Evolutionary conservation across 1,140 invertebrate species (phyloP), one percentile per base, ranked within the genome.

Genomic region (Adoxophyes honmai): DNA sequence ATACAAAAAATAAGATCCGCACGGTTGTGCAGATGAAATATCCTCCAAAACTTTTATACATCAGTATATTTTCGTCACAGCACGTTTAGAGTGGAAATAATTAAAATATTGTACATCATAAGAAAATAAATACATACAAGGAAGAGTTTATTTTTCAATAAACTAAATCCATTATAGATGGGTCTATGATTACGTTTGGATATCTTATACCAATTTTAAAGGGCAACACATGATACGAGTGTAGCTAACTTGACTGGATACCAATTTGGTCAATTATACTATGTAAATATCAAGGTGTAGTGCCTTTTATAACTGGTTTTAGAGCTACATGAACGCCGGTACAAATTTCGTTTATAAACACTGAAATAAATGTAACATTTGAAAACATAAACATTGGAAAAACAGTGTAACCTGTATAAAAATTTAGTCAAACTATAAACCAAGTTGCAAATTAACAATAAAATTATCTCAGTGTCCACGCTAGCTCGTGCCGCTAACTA

Each of bases 401-500:
- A n/a, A n/a, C n/a, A n/a, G n/a, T n/a, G n/a, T n/a, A n/a, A n/a
- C n/a, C n/a, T n/a, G n/a, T n/a, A n/a, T n/a, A n/a, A n/a, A n/a
- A n/a, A n/a, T n/a, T n/a, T n/a, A n/a, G n/a, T n/a, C n/a, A n/a
- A n/a, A n/a, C n/a, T n/a, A n/a, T n/a, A n/a, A n/a, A n/a, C n/a
- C n/a, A n/a, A n/a, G n/a, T n/a, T n/a, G n/a, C n/a, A n/a, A n/a
- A n/a, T n/a, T n/a, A 28, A 28, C 6, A 28, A 28, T 28, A 28
- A 2, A 28, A 28, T 28, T 3, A 28, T 28, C 21, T 28, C 2
- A 28, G 21, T 28, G 21, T 28, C 21, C 21, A 28, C 48, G 57
- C 42, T 59, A 55, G 36, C 34, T 14, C 33, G 15, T 57, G 54
- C 57, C 54, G 37, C 62, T 59, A 52, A 37, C 15, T 48, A n/a